These are phyloP conservation scores for Palythoa caribaeorum DNA, from an alignment of 92 coral and sea anemone species.

Conservation along the genomic window DNA sequence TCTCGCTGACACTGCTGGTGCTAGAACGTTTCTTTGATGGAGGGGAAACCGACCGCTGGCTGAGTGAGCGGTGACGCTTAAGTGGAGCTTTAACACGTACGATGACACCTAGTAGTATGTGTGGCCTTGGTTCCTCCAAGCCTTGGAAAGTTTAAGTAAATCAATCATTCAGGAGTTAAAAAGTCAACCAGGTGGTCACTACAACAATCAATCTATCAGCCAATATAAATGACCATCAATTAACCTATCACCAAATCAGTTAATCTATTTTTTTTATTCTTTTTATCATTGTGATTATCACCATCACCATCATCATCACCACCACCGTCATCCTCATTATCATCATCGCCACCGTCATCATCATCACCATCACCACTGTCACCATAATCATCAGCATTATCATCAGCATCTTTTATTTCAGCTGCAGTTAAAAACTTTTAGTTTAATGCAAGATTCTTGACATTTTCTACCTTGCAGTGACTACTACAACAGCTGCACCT, in stretches of 20 bases:
- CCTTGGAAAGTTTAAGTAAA: conserved; percentile 55
- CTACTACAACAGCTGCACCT: no score
- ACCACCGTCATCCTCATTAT: neutral
- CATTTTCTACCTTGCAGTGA: neutral
- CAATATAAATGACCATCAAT: neutral
- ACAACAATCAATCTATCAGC: no score
- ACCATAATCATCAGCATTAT: neutral
- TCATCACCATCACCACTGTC: neutral
- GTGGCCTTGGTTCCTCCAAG: conserved; percentile 96
- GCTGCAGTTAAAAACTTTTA: neutral
- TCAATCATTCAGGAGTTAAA: neutral
- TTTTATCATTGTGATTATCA: neutral
- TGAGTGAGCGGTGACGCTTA: conserved; percentile 88
- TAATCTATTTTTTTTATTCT: neutral
- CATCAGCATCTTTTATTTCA: neutral
- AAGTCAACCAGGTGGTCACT: neutral
- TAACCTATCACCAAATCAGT: no score
- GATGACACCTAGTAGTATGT: conserved; percentile 93
- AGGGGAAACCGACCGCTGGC: conserved; percentile 78
- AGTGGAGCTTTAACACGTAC: conserved; percentile 80
- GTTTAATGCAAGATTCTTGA: neutral
- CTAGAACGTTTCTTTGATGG: conserved; percentile 79
- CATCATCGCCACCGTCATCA: neutral
- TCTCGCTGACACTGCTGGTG: conserved; percentile 62
- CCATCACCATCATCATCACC: neutral